Evolutionary conservation across 2,888 invertebrate species (phyloP), one percentile per base, ranked within the genome.

Genomic region (Rotaria sp.): DNA sequence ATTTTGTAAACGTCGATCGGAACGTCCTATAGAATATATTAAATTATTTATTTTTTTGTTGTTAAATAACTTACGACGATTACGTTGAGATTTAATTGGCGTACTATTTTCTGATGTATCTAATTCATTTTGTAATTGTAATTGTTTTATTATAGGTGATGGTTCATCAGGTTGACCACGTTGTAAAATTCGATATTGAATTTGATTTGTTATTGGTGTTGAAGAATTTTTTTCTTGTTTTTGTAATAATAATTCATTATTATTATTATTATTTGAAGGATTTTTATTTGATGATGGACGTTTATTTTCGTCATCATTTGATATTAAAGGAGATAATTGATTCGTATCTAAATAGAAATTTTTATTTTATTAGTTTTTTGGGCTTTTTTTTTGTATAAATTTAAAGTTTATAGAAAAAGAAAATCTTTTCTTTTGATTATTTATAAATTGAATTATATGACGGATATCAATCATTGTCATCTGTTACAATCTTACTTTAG

Each of bases 111-210:
- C 67, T 2, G 55, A 55, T 11, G 55, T 55, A 55, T 55, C 24
- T 26, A 55, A 55, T 26, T 55, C 55, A 67, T 35, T 67, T 67
- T 30, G 30, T 67, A 67, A 15, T 30, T 67, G 67, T 30, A 18
- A 18, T 7, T 67, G 35, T 35, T 67, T 67, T 18, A 35, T 15
- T 67, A 21, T 30, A 7, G 67, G 10, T 35, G 35, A 35, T 35
- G 30, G 30, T 80, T 80, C 80, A 80, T 80, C 45, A 2, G 45
- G 80, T 80, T 80, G 38, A 45, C 45, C 45, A 11, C 45, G 41
- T 80, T 80, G 41, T 80, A 80, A 80, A n/a, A 80, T 80, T 80
- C 45, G 10, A 45, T 80, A 80, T 67, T 67, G 67, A 67, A 67
- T 8, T 67, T 67, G 67, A 67, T 15, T 59, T 30, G 30, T 59